Base-by-base conservation (phyloP, 1,140 invertebrate genomes). In the Drosophila micromelanica region DNA sequence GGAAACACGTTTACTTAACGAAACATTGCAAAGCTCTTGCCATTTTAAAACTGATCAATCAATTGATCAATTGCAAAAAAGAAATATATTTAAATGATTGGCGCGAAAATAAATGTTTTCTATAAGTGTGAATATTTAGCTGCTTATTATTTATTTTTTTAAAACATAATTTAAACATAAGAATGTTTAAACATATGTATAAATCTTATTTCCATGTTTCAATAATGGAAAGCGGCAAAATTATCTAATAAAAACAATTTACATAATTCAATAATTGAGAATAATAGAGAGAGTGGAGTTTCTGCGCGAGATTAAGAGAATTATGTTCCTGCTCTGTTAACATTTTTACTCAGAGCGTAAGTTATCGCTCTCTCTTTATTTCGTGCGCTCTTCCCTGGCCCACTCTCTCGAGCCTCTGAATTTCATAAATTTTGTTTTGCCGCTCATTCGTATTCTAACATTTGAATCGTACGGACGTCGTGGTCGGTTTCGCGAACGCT, bases 341-440 rank as follows among this genome's bases (percentile, higher is more conserved):
- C 32, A 5, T 23, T 7, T 15, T 7, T 49, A 11, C 13, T 51
- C 32, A 37, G 61, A 65, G 65, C 13, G 35, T 35, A 52, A 30
- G 17, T 23, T 5, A 5, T 17, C 17, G n/a, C 12, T 32, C 20
- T 17, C 43, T 9, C n/a, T n/a, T n/a, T 68, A 15, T 57, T 20
- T 4, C 11, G 12, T 27, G 32, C 23, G 23, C 23, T 59, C 27
- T 43, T 20, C 35, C 12, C 23, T 40, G 38, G 13, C 38, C 15
- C 54, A 42, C 23, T 2, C 54, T 43, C 54, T 42, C 51, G 20
- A 5, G 15, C 42, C 11, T 23, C 38, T 20, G 45, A 56, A 49
- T 71, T 64, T 71, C 46, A 61, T 52, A 37, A 71, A 65, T 71
- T 65, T 64, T 57, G 68, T 71, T 71, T 43, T 72, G 62, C 54